Percentiles rank a stretch among this genome's conserved stretches.
These are phyloP conservation scores for Forbesichthys agassizii DNA, from an alignment of 2,113 vertebrate species.

Conservation along the genomic window DNA sequence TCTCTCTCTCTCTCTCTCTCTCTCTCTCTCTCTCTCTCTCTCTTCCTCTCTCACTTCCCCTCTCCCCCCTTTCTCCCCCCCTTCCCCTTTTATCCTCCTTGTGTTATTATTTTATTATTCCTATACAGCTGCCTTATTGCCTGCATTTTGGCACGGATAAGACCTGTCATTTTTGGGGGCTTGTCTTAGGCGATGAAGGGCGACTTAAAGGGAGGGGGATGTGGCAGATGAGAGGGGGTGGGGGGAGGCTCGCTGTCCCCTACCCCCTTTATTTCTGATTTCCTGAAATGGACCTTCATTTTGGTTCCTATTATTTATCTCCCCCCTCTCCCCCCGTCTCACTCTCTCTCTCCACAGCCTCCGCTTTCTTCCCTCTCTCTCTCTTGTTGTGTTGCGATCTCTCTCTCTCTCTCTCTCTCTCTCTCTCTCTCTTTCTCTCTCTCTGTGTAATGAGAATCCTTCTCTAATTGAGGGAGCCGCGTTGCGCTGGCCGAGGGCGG, in stretches of 20 bases:
- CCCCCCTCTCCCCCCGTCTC: not conserved
- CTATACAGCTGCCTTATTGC: conserved; percentile 77
- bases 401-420: conserved; percentile 39
- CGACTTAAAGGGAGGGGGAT: conserved; percentile 70
- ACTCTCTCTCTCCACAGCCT: not conserved
- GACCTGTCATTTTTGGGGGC: conserved; percentile 83
- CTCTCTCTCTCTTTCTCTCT: conserved; percentile 73
- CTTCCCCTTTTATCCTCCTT: conserved; percentile 69
- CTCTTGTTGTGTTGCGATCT: not conserved
- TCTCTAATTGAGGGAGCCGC: conserved; percentile 97
- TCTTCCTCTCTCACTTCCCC: conserved; percentile 7
- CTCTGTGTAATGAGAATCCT: conserved; percentile 95
- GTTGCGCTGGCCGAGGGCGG: conserved; percentile 81
- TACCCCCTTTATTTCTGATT: conserved; percentile 53
- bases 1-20: conserved; percentile 32
- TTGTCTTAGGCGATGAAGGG: conserved; percentile 81
- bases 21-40: not conserved
- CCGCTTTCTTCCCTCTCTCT: not conserved
- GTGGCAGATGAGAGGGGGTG: conserved; percentile 28
- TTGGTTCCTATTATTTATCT: conserved; percentile 47
- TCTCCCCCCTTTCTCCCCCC: not conserved
- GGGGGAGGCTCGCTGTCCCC: conserved; percentile 80
- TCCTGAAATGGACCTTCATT: conserved; percentile 43
- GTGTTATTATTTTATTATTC: conserved; percentile 80
- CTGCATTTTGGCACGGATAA: conserved; percentile 81